A percentile compares a stretch with the other conserved stretches of the same genome.
phyloP scores from a whole-genome alignment of 2,113 vertebrate genomes.

The Callocephalon fimbriatum region DNA sequence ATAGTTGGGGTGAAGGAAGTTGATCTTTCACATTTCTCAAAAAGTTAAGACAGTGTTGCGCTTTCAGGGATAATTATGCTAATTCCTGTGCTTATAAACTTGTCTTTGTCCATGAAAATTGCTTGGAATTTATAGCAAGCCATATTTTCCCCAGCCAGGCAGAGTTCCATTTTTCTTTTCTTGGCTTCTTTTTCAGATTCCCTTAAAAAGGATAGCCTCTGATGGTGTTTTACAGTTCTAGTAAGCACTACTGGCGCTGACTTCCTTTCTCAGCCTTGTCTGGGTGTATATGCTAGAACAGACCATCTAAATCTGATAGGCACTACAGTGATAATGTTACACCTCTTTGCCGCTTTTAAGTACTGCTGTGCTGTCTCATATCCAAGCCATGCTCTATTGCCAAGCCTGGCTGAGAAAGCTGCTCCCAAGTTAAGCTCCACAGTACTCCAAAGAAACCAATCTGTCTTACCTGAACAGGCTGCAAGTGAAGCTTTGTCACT shows the following conservation, averaged over 20 bases:
- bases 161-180: neutral
- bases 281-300: rapidly evolving
- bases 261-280: neutral
- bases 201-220: neutral
- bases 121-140: conserved; percentile 41
- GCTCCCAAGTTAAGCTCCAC: neutral
- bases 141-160: neutral
- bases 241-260: neutral
- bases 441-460: neutral
- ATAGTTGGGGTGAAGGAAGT: neutral
- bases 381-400: neutral
- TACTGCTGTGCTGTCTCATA: neutral
- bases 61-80: conserved; percentile 41
- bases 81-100: conserved; percentile 31
- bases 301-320: neutral
- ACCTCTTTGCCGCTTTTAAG: neutral
- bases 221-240: neutral
- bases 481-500: neutral
- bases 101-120: conserved; percentile 37
- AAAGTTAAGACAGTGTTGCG: neutral
- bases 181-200: neutral
- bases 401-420: neutral
- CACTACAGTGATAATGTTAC: rapidly evolving
- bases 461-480: neutral
- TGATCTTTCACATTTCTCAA: neutral